Evolutionary conservation across 2,113 vertebrate genomes (phyloP).

Genomic region (Ginglymostoma cirratum): DNA sequence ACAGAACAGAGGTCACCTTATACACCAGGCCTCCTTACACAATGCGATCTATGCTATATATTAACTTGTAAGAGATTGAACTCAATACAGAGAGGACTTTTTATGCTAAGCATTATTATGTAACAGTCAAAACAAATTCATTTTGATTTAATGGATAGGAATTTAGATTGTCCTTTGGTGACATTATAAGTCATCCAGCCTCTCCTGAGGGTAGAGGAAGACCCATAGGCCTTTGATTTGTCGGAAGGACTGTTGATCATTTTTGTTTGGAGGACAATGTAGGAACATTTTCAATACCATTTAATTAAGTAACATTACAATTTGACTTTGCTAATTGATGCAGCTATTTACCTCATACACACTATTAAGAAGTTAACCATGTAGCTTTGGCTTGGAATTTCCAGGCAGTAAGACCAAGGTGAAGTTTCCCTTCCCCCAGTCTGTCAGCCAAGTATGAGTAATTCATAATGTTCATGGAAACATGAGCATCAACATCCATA

Average conservation of each 20-base stretch:
- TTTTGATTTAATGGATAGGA: neutral
- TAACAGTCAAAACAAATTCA: neutral
- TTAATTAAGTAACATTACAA: neutral
- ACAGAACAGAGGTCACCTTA: neutral
- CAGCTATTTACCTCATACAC: neutral
- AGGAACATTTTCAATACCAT: neutral
- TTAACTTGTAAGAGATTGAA: neutral
- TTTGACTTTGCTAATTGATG: neutral
- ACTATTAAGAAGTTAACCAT: neutral
- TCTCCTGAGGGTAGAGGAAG: neutral
- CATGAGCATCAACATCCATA: constrained; percentile 12
- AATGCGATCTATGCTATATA: neutral
- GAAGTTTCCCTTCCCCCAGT: constrained; percentile 11
- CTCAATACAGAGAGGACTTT: neutral
- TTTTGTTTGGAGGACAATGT: neutral
- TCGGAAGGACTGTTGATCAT: neutral
- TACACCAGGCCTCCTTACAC: neutral
- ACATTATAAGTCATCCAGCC: neutral
- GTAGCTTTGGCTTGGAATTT: neutral
- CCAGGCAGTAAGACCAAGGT: neutral
- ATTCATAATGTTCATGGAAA: constrained; percentile 22
- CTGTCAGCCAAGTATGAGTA: neutral
- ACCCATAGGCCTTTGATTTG: neutral
- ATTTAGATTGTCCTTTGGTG: neutral
- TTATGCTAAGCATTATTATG: too few relatives aligned